Base-by-base conservation (phyloP, 2,888 invertebrate genomes). In the Meta bourneti region DNA sequence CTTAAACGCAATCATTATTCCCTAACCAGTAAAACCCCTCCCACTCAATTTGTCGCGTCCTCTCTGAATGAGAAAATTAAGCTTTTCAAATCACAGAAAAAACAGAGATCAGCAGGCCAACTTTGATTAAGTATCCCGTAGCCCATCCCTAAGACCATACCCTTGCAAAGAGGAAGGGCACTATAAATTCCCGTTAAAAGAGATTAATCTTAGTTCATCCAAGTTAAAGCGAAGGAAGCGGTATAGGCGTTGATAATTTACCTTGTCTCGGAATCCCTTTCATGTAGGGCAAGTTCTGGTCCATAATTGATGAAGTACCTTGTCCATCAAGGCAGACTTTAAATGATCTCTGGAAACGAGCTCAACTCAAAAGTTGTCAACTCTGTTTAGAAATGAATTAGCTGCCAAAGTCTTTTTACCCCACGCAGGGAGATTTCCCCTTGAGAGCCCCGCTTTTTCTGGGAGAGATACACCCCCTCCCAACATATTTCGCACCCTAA, bases 371-470 rank as follows among this genome's bases (percentile, higher is more conserved):
- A 92, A 89, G 89, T 75, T 88, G 84, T 83, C 91, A 89, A 89
- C 91, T 84, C 52, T 78, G 80, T 88, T 91, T 92, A 80, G 84
- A 88, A 92, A 92, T 92, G 91, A 92, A 92, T 92, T 92, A 92
- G 88, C 88, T 92, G 91, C 88, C 91, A 88, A 91, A 91, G 79
- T 78, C 88, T 75, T 78, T 81, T 87, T 87, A 87, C 88, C 74
- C 79, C 72, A 74, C 20, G 16, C 78, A 87, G 88, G 77, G 91
- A 75, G 87, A 91, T 88, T 88, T 88, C 84, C 84, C 80, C 88
- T 79, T 51, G 91, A 72, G 91, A 88, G 70, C 61, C 20, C 54
- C 7, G 51, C 81, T 71, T 74, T 78, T 82, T 74, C 70, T 74
- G 77, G 19, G 88, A 82, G 71, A 88, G 81, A 77, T 83, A 75